phyloP scores from a whole-genome alignment of 1,140 invertebrate genomes.

The Sweltsa coloradensis region DNA sequence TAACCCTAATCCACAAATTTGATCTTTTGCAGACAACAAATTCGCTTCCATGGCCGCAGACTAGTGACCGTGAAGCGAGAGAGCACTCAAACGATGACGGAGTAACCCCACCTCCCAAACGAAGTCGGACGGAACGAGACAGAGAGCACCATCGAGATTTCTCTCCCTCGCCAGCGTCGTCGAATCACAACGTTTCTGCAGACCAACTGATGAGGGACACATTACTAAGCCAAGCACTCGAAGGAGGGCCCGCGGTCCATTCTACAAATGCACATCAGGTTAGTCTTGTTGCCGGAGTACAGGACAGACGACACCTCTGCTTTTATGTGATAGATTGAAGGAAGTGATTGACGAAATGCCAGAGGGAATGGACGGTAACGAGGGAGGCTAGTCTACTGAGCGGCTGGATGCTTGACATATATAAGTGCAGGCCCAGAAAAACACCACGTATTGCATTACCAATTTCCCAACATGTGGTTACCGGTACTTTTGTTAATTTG shows the following conservation, averaged over 20 bases:
- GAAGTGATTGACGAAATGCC: too few species aligned
- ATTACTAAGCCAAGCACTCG: slow-evolving; percentile 58
- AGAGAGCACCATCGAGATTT: slow-evolving; percentile 12
- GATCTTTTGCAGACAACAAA: slow-evolving; percentile 18
- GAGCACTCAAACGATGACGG: slow-evolving; percentile 9
- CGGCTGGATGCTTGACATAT: too few species aligned
- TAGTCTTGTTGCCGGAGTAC: too few species aligned
- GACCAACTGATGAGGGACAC: slow-evolving; percentile 50
- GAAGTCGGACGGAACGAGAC: slow-evolving; percentile 6
- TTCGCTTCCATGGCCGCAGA: slow-evolving; percentile 16
- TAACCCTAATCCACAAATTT: too few species aligned
- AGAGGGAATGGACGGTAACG: too few species aligned
- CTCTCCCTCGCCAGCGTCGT: slow-evolving; percentile 14
- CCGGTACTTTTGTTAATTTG: too few species aligned
- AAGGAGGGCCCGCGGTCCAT: slow-evolving; percentile 43
- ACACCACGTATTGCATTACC: too few species aligned
- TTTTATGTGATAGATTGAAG: too few species aligned
- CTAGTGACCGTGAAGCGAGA: slow-evolving; percentile 7
- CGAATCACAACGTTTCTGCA: slow-evolving; percentile 16
- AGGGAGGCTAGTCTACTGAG: too few species aligned
- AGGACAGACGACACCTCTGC: too few species aligned
- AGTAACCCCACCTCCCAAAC: slow-evolving; percentile 11
- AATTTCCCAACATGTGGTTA: too few species aligned
- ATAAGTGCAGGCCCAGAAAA: too few species aligned
- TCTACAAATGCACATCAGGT: slow-evolving; percentile 17